Evolutionary conservation across 2,113 vertebrate genomes (phyloP).

Genomic region (Coturnix japonica): DNA sequence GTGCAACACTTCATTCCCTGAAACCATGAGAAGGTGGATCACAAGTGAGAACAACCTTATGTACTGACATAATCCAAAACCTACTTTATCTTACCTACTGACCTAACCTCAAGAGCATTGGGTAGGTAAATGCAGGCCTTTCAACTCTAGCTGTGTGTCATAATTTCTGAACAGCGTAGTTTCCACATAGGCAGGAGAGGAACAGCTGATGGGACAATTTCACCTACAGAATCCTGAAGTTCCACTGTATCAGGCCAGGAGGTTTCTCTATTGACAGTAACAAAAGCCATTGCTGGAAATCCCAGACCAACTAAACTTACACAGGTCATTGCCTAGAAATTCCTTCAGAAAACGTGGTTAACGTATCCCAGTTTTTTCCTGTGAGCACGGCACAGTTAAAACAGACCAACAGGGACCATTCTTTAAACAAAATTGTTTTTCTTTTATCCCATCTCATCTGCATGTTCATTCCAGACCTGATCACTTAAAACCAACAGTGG

Average conservation of each 20-base stretch:
- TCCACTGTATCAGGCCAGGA: neutral
- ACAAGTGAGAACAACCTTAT: neutral
- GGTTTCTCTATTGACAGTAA: neutral
- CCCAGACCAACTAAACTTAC: neutral
- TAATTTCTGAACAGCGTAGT: neutral
- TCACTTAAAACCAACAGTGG: neutral
- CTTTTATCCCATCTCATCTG: neutral
- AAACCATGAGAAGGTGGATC: neutral
- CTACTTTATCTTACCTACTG: neutral
- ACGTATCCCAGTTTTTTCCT: neutral
- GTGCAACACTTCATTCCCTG: neutral
- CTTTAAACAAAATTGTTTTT: neutral
- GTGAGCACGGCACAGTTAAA: neutral
- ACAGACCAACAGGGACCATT: neutral
- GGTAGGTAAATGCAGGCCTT: neutral
- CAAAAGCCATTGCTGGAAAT: neutral
- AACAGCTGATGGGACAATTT: neutral
- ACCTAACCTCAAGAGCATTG: neutral
- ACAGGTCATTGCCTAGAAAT: neutral
- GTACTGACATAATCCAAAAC: neutral
- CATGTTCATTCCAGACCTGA: neutral
- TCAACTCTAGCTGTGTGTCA: neutral
- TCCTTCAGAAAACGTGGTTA: neutral
- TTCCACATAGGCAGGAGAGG: neutral
- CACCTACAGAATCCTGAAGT: neutral